phyloP scores from a whole-genome alignment of 2,797 vertebrate species.

The Crossoptilon crossoptilon region DNA sequence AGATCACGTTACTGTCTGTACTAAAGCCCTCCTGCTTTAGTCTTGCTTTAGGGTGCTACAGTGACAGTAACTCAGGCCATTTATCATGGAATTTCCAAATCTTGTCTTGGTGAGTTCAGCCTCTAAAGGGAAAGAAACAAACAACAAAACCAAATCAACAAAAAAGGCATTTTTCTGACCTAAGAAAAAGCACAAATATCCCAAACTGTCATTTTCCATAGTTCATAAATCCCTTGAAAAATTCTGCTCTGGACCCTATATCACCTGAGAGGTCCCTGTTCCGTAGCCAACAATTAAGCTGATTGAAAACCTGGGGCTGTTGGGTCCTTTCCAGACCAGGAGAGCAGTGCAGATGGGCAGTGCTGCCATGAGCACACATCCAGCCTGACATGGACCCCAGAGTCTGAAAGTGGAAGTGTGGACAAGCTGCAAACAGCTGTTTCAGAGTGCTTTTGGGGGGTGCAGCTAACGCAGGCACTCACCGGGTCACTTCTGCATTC shows the following conservation, averaged over 20 bases:
- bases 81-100: not conserved
- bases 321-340: not conserved
- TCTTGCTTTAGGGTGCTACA: not conserved
- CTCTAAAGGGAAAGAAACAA: not conserved
- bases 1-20: not conserved
- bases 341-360: not conserved
- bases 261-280: not conserved
- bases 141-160: not conserved
- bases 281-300: not conserved
- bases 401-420: accelerated
- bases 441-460: accelerated
- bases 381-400: accelerated
- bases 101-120: not conserved
- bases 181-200: not conserved
- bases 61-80: not conserved
- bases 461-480: not conserved
- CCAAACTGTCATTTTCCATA: not conserved
- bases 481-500: not conserved
- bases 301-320: not conserved
- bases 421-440: not conserved
- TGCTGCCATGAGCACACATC: accelerated
- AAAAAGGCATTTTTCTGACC: not conserved
- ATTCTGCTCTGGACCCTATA: not conserved
- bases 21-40: not conserved
- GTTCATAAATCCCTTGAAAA: not conserved